Percentiles rank a stretch among this genome's conserved stretches.
Evolutionary conservation across 2,888 invertebrate species (phyloP).

Genomic region (Blomia tropicalis): DNA sequence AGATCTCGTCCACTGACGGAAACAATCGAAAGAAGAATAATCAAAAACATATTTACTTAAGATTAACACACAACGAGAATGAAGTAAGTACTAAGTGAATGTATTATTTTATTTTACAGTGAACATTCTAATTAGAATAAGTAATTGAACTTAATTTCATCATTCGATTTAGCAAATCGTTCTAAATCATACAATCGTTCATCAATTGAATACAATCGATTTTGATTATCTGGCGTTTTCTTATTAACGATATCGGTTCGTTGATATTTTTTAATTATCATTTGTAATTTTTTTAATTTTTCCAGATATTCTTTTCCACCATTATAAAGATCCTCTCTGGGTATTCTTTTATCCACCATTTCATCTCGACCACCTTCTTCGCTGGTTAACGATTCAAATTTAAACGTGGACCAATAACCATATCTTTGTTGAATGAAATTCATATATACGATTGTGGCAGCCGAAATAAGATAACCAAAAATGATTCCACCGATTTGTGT

Average conservation of each 20-base stretch:
- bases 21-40: no score
- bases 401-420: neutral
- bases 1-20: no score
- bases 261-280: neutral
- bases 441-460: neutral
- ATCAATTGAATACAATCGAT: neutral
- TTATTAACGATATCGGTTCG: no score
- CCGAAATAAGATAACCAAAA: neutral
- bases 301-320: neutral
- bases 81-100: no score
- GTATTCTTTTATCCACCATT: neutral
- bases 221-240: neutral
- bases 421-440: neutral
- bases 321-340: neutral
- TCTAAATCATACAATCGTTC: neutral
- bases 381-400: neutral
- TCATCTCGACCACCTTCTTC: neutral
- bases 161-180: neutral
- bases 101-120: no score
- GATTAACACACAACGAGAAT: no score
- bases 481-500: neutral
- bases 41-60: no score
- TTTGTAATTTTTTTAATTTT: neutral
- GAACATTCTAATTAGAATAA: no score
- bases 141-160: no score